These are phyloP conservation scores for Hemaris fuciformis DNA, from an alignment of 2,888 invertebrate species.

Conservation along the genomic window DNA sequence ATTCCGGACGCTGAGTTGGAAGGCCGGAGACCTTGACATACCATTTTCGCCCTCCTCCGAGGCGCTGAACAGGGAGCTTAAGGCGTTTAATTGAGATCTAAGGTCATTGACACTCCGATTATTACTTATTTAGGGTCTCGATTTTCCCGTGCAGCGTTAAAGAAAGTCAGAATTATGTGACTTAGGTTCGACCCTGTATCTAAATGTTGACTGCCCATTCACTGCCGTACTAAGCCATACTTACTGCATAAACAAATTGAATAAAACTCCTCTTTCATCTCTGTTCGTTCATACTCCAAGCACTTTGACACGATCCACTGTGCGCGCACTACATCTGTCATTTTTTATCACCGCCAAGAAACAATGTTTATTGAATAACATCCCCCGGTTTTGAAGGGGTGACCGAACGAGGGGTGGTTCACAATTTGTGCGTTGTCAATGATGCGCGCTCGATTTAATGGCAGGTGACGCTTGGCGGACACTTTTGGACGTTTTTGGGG, in stretches of 20 bases:
- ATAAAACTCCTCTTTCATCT: not conserved
- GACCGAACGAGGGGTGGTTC: slow-evolving; percentile 41
- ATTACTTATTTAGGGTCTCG: too few species aligned
- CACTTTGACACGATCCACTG: not conserved
- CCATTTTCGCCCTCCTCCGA: too few species aligned
- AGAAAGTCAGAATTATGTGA: too few species aligned
- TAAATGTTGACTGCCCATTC: too few species aligned
- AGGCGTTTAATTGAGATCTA: too few species aligned
- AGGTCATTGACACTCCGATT: too few species aligned
- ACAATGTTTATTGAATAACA: slow-evolving; percentile 53
- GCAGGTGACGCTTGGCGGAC: slow-evolving; percentile 64
- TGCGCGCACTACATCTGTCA: slow-evolving; percentile 6
- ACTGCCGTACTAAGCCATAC: too few species aligned
- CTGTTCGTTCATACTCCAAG: not conserved
- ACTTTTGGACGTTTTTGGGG: slow-evolving; percentile 16
- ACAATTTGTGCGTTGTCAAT: slow-evolving; percentile 71
- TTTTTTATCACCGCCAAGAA: slow-evolving; percentile 18
- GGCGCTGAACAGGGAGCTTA: too few species aligned
- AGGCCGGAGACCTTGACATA: too few species aligned
- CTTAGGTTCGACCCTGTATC: too few species aligned
- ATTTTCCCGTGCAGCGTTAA: too few species aligned
- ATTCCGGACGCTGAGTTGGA: too few species aligned
- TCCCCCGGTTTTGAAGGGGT: slow-evolving; percentile 29
- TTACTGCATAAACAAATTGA: not conserved
- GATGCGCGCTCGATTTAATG: slow-evolving; percentile 72